Evolutionary conservation across 2,888 invertebrate genomes (phyloP), one percentile per base, ranked within the genome.

Genomic region (Ypsolopha scabrella): DNA sequence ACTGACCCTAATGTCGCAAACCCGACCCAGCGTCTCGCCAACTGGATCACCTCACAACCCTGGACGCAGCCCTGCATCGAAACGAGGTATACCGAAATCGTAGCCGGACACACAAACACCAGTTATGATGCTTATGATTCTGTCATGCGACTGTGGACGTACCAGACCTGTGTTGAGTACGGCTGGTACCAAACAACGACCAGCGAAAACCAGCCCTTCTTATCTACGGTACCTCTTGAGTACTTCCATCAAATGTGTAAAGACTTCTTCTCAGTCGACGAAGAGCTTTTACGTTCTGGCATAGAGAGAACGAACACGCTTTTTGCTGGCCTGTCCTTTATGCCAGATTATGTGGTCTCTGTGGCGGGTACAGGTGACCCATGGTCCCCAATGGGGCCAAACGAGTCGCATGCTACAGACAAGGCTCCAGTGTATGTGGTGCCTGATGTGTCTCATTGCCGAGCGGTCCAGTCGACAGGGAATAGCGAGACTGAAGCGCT

Each of bases 151-250:
- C 89, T 91, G 46, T 95, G 95, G 95, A 88, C 87, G 1, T 95
- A 93, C 71, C 95, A 96, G 77, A 94, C 94, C 0, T 96, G 96
- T 71, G 92, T 91, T 50, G 95, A 96, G 80, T 95, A 90, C 71
- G 96, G 95, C 51, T 95, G 91, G 87, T 95, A 90, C 75, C 94
- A 94, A 80, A 91, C 92, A 2, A 91, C 94, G 0, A 88, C 80
- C 54, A 88, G 90, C 9, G 48, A 61, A 0, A 65, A 77, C 0
- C 90, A 91, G 55, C 91, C 92, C 0, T 93, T 93, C 80, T 89
- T 90, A 10, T 73, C 68, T 47, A 65, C 73, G 0, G 72, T 88
- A 9, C 82, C 88, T 0, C 51, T 89, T 11, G 75, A 80, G 46
- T 89, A 80, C 65, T 89, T 77, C 72, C 79, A 80, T 41, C 76